Base-by-base conservation (phyloP, 2,797 vertebrate genomes). In the Hipposideros larvatus region DNA sequence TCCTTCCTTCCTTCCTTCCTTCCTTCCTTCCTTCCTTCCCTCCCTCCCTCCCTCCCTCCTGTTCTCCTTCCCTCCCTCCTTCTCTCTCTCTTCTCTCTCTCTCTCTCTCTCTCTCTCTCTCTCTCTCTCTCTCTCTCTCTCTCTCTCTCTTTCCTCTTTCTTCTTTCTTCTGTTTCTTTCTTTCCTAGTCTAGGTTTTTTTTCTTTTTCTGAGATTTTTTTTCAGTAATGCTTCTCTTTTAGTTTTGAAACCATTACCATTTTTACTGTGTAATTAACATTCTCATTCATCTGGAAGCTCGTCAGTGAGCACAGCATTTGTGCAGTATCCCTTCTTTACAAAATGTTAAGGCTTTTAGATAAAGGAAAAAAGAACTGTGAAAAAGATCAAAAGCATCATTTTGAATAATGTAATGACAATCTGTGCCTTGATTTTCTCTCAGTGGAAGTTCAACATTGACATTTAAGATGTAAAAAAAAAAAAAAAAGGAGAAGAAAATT, bases 301-400 rank as follows among this genome's bases (percentile, higher is more conserved):
- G 28, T 24, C 31, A 71, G 87, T 28, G 16, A 57, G 37, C 22
- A 9, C 4, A 9, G 16, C 13, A 43, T 53, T 41, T 31, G 14
- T 14, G 11, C 5, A 46, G 5, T 84, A 3, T 55, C 57, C 51
- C 14, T 90, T 80, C 22, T 88, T 55, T 59, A 68, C 34, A 71
- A 73, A 79, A 59, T 19, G 8, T 46, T 51, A n/a, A 70, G 37
- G 16, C 82, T 82, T 87, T 48, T 37, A 31, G 34, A 9, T 74
- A 5, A 91, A 74, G 34, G 8, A 43, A 18, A 55, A 57, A 51
- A 77, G 37, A 57, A 19, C 34, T 79, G n/a, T 75, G 19, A 16
- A 73, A 84, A 96, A 91, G 4, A 88, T 63, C 75, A 83, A 93
- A 95, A 80, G 11, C 51, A 34, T 91, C 41, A 21, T 34, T 41